A percentile compares a stretch with the other conserved stretches of the same genome.
These are phyloP conservation scores for Lophura nycthemera DNA, from an alignment of 2,113 vertebrate genomes.

Conservation along the genomic window DNA sequence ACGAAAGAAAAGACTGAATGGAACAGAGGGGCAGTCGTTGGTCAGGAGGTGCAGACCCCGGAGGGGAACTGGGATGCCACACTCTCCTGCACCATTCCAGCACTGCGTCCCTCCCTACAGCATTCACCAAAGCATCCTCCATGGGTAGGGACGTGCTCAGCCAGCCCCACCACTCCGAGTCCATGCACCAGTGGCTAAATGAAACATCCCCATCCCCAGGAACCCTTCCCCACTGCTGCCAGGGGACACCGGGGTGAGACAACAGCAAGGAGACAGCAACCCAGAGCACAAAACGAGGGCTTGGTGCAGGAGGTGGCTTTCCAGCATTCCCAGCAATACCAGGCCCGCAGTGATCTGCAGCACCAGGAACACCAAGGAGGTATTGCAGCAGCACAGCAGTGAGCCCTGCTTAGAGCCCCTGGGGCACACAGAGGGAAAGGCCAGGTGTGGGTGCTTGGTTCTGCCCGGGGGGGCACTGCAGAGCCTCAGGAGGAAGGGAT, in stretches of 20 bases:
- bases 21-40: too few relatives aligned
- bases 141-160: not conserved
- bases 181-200: too few relatives aligned
- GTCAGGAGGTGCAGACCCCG: not conserved
- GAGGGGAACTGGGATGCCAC: not conserved
- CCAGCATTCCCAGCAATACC: not conserved
- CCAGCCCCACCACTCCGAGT: rapidly evolving
- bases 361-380: not conserved
- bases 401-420: not conserved
- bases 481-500: not conserved
- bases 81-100: not conserved
- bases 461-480: not conserved
- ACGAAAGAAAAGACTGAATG: not conserved
- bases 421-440: not conserved
- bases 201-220: not conserved
- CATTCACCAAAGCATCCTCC: not conserved
- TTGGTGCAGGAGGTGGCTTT: not conserved
- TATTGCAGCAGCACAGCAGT: rapidly evolving
- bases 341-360: not conserved
- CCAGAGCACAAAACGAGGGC: not conserved
- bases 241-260: not conserved
- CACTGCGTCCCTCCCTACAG: not conserved
- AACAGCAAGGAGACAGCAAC: not conserved
- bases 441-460: not conserved
- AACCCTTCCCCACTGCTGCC: not conserved